Evolutionary conservation across 2,888 invertebrate species (phyloP).

Genomic region (Volucella inflata): DNA sequence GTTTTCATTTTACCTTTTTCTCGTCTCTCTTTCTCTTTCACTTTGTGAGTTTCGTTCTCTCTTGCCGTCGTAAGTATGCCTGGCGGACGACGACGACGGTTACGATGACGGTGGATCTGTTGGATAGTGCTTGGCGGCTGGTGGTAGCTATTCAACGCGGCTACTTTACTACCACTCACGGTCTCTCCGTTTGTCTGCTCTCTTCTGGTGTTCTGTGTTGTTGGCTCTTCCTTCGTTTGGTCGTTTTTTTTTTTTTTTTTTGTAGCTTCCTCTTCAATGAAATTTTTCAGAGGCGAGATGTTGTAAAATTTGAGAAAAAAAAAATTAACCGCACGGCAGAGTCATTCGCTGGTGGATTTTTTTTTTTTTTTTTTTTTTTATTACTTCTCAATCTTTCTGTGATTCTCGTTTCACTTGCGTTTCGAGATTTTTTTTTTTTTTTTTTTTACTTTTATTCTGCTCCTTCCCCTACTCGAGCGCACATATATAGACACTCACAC

Average conservation of each 20-base stretch:
- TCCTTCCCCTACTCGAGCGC: too few species aligned
- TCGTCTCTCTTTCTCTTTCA: constrained; percentile 42
- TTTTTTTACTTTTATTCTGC: constrained; percentile 21
- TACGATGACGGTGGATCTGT: constrained; percentile 16
- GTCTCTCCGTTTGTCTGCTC: neutral
- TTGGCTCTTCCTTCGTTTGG: too few species aligned
- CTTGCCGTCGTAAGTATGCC: too few species aligned
- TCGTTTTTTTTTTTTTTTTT: constrained; percentile 35
- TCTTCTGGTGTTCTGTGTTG: too few species aligned
- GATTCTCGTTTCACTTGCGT: constrained; percentile 49
- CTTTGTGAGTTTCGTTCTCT: too few species aligned
- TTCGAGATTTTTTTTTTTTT: constrained; percentile 47
- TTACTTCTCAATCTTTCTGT: neutral
- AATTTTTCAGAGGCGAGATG: constrained; percentile 46
- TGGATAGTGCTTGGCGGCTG: constrained; percentile 7
- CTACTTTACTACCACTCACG: constrained; percentile 44
- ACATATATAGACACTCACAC: neutral
- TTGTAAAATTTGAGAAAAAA: constrained; percentile 54
- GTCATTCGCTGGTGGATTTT: constrained; percentile 44
- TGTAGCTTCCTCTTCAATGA: constrained; percentile 63
- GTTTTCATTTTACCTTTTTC: constrained; percentile 52
- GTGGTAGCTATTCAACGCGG: constrained; percentile 22
- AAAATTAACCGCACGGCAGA: constrained; percentile 46
- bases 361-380: constrained; percentile 29
- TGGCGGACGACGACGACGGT: constrained; percentile 7